These are phyloP conservation scores for Schizopygopsis pylzovi DNA, from an alignment of 2,797 vertebrate genomes.

Conservation along the genomic window DNA sequence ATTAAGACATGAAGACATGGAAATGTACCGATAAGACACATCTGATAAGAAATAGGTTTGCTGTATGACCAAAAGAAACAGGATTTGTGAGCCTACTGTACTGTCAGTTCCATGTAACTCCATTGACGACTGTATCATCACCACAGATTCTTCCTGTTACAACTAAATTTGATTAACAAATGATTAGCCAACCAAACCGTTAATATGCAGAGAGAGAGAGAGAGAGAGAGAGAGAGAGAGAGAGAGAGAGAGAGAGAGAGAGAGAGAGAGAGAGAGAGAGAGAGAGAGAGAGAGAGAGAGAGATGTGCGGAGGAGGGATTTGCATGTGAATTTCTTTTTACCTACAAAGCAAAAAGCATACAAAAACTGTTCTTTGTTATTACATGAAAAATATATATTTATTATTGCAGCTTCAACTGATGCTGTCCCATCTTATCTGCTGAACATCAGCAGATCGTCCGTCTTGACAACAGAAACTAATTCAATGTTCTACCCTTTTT, in stretches of 20 bases:
- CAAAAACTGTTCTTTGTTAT: background rate
- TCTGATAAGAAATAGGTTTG: background rate
- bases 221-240: slow-evolving; percentile 28
- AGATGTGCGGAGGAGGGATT: slow-evolving; percentile 39
- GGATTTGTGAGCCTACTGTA: background rate
- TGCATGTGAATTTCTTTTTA: slow-evolving; percentile 40
- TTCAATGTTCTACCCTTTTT: background rate
- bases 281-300: slow-evolving; percentile 32
- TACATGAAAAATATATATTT: background rate
- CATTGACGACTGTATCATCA: background rate
- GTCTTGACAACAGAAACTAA: slow-evolving; percentile 1
- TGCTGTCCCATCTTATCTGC: background rate
- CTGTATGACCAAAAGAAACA: background rate
- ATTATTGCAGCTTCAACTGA: background rate
- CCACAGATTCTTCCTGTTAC: slow-evolving; percentile 45
- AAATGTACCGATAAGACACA: background rate
- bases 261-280: slow-evolving; percentile 27
- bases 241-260: slow-evolving; percentile 27
- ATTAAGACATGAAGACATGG: background rate
- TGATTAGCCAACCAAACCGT: slow-evolving; percentile 48
- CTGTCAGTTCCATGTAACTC: slow-evolving; percentile 16
- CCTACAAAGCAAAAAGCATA: slow-evolving; percentile 4
- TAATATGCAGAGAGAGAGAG: slow-evolving; percentile 58
- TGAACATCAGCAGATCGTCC: background rate
- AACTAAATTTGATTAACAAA: slow-evolving; percentile 59